These are phyloP conservation scores for Remorina albescens DNA, from an alignment of 2,797 vertebrate genomes.

Conservation along the genomic window DNA sequence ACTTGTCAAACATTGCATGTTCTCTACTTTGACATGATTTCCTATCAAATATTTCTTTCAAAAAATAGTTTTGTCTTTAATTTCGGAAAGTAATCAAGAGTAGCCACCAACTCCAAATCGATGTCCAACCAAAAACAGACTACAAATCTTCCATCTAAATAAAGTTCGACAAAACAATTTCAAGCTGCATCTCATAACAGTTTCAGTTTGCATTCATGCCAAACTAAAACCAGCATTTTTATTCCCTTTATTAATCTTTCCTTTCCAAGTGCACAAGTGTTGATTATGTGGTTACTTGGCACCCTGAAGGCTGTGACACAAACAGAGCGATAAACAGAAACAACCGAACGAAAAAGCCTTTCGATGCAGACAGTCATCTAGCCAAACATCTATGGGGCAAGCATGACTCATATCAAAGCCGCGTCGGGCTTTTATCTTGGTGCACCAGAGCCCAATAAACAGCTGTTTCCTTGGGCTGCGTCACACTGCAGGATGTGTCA, in stretches of 20 bases:
- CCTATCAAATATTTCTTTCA: neutral
- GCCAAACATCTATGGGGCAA: slow-evolving; percentile 72
- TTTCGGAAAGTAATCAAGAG: neutral
- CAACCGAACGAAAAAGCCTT: slow-evolving; percentile 46
- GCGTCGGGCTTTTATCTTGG: slow-evolving; percentile 64
- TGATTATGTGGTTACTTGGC: slow-evolving; percentile 40
- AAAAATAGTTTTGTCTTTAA: neutral
- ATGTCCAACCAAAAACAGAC: neutral
- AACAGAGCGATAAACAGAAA: slow-evolving; percentile 68
- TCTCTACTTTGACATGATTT: too few relatives aligned
- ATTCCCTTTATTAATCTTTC: slow-evolving; percentile 51
- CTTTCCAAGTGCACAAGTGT: slow-evolving; percentile 31
- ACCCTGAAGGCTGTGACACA: slow-evolving; percentile 46
- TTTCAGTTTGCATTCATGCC: slow-evolving; percentile 8
- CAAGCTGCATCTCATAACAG: slow-evolving; percentile 8
- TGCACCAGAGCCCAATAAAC: slow-evolving; percentile 65
- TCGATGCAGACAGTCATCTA: slow-evolving; percentile 60
- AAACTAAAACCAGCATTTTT: slow-evolving; percentile 34
- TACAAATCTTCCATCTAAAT: neutral
- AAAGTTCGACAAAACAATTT: slow-evolving; percentile 9
- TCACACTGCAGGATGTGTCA: slow-evolving; percentile 59
- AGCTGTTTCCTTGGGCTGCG: slow-evolving; percentile 64
- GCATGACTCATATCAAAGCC: slow-evolving; percentile 67
- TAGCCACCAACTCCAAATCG: neutral
- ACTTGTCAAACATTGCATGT: too few relatives aligned